Conservation (phyloP, 2,888 invertebrate genomes). For the Xylocampa areola region DNA sequence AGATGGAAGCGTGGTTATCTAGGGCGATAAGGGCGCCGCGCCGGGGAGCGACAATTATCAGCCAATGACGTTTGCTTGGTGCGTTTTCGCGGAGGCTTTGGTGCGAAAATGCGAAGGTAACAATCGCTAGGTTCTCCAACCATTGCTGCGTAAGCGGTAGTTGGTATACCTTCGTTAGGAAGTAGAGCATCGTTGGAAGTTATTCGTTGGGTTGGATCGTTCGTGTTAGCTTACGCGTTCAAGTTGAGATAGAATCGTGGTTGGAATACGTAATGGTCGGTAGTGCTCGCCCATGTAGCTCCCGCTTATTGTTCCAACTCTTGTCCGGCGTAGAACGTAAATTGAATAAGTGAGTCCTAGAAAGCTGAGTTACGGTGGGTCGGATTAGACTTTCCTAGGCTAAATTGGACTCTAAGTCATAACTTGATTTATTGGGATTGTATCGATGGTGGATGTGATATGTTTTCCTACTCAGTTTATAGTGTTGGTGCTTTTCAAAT, state of each 20-base stretch:
- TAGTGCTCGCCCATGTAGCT: constrained; percentile 85
- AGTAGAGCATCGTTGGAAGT: constrained; percentile 42
- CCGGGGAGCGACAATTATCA: constrained; percentile 86
- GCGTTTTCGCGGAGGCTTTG: constrained; percentile 64
- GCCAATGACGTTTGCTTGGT: constrained; percentile 73
- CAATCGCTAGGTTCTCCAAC: constrained; percentile 35
- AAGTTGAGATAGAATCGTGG: constrained; percentile 76
- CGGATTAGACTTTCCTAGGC: constrained; percentile 64
- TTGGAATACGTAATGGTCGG: constrained; percentile 86
- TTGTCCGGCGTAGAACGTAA: constrained; percentile 74
- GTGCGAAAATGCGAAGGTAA: constrained; percentile 28
- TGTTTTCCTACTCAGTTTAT: constrained; percentile 51
- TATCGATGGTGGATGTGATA: constrained; percentile 56
- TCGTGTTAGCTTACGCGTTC: constrained; percentile 54
- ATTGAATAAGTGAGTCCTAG: constrained; percentile 79
- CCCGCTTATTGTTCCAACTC: constrained; percentile 77
- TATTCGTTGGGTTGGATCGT: constrained; percentile 34
- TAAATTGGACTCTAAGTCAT: constrained; percentile 75
- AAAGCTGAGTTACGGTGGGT: constrained; percentile 66
- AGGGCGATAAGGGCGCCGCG: constrained; percentile 84
- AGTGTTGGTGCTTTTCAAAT: constrained; percentile 27
- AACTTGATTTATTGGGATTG: constrained; percentile 66
- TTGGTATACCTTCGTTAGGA: constrained; percentile 8
- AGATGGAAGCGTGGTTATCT: constrained; percentile 86
- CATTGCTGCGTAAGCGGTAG: constrained; percentile 62